phyloP scores from a whole-genome alignment of 2,113 vertebrate genomes.

The Xiphophorus maculatus region DNA sequence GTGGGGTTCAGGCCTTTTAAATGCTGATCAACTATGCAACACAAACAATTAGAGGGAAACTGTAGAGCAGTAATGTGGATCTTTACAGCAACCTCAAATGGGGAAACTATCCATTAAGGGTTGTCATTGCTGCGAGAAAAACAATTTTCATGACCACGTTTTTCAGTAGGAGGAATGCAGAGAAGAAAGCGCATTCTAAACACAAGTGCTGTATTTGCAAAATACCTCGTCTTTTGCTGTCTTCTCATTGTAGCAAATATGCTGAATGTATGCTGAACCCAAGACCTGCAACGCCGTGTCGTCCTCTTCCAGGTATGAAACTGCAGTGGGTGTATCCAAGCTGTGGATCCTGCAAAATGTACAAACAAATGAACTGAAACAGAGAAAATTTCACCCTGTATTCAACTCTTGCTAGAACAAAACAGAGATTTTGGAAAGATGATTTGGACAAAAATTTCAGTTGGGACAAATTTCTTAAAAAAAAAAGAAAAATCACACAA shows the following conservation, averaged over 20 bases:
- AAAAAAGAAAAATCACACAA: slow-evolving; percentile 28
- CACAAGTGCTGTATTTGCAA: slow-evolving; percentile 17
- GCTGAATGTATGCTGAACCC: slow-evolving; percentile 93
- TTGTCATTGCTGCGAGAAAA: background rate
- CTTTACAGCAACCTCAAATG: slow-evolving; percentile 9
- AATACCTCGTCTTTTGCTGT: slow-evolving; percentile 89
- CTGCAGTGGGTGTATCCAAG: slow-evolving; percentile 86
- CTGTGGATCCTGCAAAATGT: slow-evolving; percentile 79
- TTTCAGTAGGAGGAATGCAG: slow-evolving; percentile 11
- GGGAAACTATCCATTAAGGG: slow-evolving; percentile 6
- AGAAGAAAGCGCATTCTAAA: slow-evolving; percentile 20
- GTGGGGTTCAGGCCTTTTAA: background rate
- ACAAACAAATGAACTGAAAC: slow-evolving; percentile 19
- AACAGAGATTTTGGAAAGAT: slow-evolving; percentile 2
- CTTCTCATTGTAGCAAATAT: slow-evolving; percentile 90
- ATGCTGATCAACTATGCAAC: background rate
- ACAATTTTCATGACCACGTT: slow-evolving; percentile 20
- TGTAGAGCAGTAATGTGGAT: background rate
- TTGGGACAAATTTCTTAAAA: slow-evolving; percentile 37
- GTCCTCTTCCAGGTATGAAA: slow-evolving; percentile 84
- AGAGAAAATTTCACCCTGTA: slow-evolving; percentile 1
- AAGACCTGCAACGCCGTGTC: slow-evolving; percentile 90
- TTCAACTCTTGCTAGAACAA: background rate
- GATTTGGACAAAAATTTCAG: slow-evolving; percentile 29
- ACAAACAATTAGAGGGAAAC: background rate